Base-by-base conservation (phyloP, 2,888 invertebrate species). In the Catocala fraxini region DNA sequence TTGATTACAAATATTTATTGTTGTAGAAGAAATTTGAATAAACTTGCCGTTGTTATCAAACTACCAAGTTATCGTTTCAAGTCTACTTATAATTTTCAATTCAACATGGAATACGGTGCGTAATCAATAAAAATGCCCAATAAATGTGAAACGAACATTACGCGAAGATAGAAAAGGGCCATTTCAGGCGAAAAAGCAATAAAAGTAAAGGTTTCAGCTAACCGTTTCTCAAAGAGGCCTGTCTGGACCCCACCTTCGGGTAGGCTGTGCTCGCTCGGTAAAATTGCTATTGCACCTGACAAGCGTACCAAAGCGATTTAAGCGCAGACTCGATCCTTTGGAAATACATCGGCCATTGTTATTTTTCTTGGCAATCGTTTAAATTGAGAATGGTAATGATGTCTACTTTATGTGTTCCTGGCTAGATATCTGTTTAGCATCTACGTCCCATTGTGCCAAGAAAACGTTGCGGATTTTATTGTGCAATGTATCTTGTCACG, bases 241-340 rank as follows among this genome's bases (percentile, higher is more conserved):
- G 86, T 83, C 85, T 86, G 82, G 80, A 68, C 75, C 73, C 78
- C 76, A 75, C 71, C 70, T 62, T 68, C 60, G 65, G 63, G 68
- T 71, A 79, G 80, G 80, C 74, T 74, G 71, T 65, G 74, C 77
- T 78, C 63, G 49, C 62, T 73, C 77, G 79, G 77, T 67, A 74
- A 82, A 88, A 90, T 89, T 85, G 86, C 83, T 76, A 80, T 82
- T 86, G 86, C 89, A 90, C 89, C 90, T 90, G 91, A 88, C 88
- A 71, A 66, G 77, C 71, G 51, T 77, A 77, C 75, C 61, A 72
- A 79, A 88, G 82, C 80, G 86, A 83, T 83, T 72, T 61, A 58
- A 71, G 64, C 68, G 45, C 59, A 67, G 66, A 54, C 69, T 61
- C 68, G 53, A 63, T 75, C 53, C 63, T 59, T 43, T 63, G 46